phyloP scores from a whole-genome alignment of 2,113 vertebrate genomes.

The Malaclemys terrapin region DNA sequence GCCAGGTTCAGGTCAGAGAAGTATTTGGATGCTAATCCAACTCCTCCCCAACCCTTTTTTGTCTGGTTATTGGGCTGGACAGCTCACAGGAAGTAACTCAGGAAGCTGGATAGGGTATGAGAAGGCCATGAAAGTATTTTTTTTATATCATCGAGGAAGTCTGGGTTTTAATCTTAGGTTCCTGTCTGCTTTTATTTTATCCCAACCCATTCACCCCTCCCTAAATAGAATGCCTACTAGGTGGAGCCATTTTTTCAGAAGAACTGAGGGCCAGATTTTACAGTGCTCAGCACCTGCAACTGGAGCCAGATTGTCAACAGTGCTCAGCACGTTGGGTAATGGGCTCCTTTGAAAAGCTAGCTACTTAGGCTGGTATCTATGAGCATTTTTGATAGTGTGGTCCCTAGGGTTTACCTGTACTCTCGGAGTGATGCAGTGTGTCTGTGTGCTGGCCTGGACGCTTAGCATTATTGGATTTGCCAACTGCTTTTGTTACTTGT shows the following conservation, averaged over 20 bases:
- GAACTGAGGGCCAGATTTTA: background rate
- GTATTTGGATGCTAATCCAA: background rate
- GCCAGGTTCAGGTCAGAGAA: background rate
- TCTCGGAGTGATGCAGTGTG: background rate
- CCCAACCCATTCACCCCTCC: background rate
- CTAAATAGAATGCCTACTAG: background rate
- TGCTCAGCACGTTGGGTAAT: accelerated
- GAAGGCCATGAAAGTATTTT: slow-evolving; percentile 21
- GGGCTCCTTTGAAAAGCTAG: background rate
- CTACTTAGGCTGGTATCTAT: background rate
- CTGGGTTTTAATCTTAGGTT: background rate
- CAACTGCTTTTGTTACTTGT: background rate
- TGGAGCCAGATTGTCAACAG: accelerated
- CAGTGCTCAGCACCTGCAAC: accelerated
- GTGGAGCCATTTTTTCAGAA: background rate
- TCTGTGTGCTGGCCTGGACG: background rate
- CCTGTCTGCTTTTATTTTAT: background rate
- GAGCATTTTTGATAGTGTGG: background rate
- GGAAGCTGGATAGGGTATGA: background rate
- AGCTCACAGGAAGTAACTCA: accelerated
- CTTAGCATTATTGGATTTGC: accelerated
- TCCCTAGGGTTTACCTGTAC: background rate
- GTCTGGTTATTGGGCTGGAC: accelerated
- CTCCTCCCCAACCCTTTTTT: no score
- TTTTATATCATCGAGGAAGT: background rate